Percentiles rank a stretch among this genome's conserved stretches.
phyloP scores from a whole-genome alignment of 1,140 invertebrate genomes.

The Drosophila sturtevanti region DNA sequence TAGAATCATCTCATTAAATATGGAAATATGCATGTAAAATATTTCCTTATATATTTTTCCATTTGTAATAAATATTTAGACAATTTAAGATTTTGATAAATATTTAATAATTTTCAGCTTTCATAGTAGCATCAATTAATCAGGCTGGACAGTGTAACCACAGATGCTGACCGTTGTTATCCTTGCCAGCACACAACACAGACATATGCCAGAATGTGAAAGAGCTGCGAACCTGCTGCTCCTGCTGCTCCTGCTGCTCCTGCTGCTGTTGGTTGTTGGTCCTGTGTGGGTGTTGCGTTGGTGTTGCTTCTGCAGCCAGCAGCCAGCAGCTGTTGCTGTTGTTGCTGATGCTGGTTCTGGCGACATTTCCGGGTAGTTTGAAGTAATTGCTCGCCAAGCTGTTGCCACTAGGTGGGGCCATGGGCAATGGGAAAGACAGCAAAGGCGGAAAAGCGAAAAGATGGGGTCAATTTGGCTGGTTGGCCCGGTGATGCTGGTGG shows the following conservation, averaged over 20 bases:
- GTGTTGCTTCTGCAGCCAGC: constrained; percentile 37
- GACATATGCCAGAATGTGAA: constrained; percentile 31
- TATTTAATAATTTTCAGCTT: too few species aligned
- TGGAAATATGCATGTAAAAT: too few species aligned
- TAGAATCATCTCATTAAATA: too few species aligned
- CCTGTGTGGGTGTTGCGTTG: constrained; percentile 21
- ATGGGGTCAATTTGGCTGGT: constrained; percentile 27
- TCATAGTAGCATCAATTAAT: not conserved
- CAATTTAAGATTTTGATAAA: too few species aligned
- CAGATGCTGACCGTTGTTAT: constrained; percentile 19
- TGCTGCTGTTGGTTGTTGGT: constrained; percentile 22
- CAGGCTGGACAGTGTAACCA: not conserved
- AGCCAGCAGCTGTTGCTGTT: constrained; percentile 43
- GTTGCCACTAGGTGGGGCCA: constrained; percentile 50
- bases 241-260: not conserved
- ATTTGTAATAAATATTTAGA: too few species aligned
- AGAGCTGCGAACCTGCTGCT: constrained; percentile 15
- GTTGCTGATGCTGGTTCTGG: constrained; percentile 50
- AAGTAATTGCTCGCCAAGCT: constrained; percentile 79
- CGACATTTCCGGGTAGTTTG: constrained; percentile 79
- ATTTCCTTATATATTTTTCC: too few species aligned
- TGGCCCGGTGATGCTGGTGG: constrained; percentile 50
- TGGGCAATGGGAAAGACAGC: not conserved
- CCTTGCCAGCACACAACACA: not conserved
- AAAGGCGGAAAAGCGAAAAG: not conserved